phyloP scores from a whole-genome alignment of 2,888 invertebrate species.

The Amiota minor region DNA sequence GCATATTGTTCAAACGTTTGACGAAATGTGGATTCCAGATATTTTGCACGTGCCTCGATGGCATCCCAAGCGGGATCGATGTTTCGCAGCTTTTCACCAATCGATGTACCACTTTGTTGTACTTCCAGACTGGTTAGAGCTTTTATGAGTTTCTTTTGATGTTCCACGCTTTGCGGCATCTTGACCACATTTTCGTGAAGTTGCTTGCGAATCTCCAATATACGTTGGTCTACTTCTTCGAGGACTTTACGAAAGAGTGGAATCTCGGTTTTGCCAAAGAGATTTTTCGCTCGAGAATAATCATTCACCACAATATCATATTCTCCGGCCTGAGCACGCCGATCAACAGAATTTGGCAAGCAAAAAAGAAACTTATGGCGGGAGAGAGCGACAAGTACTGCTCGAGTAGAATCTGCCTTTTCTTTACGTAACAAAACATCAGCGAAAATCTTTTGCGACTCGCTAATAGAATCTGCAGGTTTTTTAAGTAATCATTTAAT shows the following conservation, averaged over 20 bases:
- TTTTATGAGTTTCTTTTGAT: constrained; percentile 95
- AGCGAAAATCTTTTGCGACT: constrained; percentile 93
- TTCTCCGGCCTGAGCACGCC: constrained; percentile 93
- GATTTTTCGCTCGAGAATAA: constrained; percentile 94
- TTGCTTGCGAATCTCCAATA: constrained; percentile 85
- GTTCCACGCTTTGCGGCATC: constrained; percentile 93
- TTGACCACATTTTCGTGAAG: constrained; percentile 88
- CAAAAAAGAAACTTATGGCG: constrained; percentile 95
- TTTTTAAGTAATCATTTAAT: neutral
- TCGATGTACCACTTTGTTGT: constrained; percentile 68
- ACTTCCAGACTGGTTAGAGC: constrained; percentile 82
- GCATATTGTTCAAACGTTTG: constrained; percentile 71
- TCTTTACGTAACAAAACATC: constrained; percentile 94
- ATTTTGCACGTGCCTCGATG: constrained; percentile 87
- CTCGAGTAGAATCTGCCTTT: constrained; percentile 95
- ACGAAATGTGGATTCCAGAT: constrained; percentile 76
- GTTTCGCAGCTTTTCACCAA: constrained; percentile 70
- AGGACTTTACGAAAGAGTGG: constrained; percentile 90
- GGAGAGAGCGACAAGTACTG: constrained; percentile 92
- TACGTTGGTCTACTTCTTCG: constrained; percentile 91
- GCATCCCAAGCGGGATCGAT: constrained; percentile 98
- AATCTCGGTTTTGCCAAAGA: constrained; percentile 95
- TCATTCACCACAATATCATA: constrained; percentile 98
- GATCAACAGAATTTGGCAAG: constrained; percentile 93
- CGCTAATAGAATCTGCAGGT: constrained; percentile 85